Percentiles rank a stretch among this genome's conserved stretches.
phyloP scores from a whole-genome alignment of 2,888 invertebrate species.

The Drosophila lutescens region DNA sequence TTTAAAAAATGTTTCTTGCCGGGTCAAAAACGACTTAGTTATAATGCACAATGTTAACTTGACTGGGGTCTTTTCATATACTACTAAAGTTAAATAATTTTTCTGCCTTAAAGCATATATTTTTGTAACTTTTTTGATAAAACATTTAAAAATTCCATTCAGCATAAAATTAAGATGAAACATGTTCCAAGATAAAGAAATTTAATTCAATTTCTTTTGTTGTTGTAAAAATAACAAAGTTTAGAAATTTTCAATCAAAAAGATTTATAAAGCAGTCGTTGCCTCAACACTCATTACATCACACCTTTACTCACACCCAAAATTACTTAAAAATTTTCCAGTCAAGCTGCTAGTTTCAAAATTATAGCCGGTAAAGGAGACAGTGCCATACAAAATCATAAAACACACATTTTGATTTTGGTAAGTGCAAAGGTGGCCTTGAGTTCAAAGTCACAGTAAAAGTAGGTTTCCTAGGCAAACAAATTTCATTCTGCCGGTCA shows the following conservation, averaged over 20 bases:
- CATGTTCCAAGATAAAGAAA: too few species aligned
- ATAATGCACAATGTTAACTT: too few species aligned
- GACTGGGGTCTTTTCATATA: too few species aligned
- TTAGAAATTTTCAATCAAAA: background rate
- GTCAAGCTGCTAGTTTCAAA: slow-evolving; percentile 15
- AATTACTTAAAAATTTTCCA: slow-evolving; percentile 25
- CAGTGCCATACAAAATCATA: background rate
- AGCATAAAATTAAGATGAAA: too few species aligned
- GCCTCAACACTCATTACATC: slow-evolving; percentile 13
- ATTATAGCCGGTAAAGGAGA: slow-evolving; percentile 9
- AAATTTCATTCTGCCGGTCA: slow-evolving; percentile 2
- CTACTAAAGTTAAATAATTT: too few species aligned
- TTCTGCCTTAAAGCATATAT: too few species aligned
- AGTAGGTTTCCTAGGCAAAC: background rate
- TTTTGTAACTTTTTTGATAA: too few species aligned
- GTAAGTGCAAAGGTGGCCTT: background rate
- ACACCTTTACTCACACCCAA: background rate
- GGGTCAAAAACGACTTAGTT: too few species aligned
- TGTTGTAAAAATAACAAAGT: background rate
- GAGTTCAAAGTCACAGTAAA: slow-evolving; percentile 1
- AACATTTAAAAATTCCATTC: too few species aligned
- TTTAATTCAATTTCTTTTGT: too few species aligned
- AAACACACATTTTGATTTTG: background rate
- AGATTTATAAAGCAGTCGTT: slow-evolving; percentile 16
- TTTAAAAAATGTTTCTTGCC: too few species aligned